Evolutionary conservation across 2,888 invertebrate species (phyloP).

Genomic region (Machimus rusticus): DNA sequence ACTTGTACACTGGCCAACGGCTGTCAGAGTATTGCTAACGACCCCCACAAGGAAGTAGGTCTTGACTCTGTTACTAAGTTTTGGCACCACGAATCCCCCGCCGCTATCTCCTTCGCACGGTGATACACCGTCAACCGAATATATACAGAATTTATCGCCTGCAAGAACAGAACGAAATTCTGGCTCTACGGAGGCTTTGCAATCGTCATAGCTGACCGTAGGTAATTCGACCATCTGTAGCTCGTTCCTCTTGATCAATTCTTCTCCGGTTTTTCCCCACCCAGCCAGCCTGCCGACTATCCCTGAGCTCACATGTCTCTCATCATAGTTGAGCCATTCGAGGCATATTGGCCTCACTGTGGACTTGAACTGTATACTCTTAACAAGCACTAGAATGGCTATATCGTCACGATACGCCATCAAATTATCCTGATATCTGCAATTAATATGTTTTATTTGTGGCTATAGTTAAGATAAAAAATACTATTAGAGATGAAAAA

Average conservation of each 20-base stretch:
- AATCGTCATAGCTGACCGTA: constrained; percentile 49
- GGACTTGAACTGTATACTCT: constrained; percentile 53
- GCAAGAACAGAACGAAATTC: constrained; percentile 49
- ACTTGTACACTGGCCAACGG: background rate
- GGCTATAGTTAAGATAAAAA: background rate
- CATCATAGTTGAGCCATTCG: constrained; percentile 49
- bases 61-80: background rate
- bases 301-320: constrained; percentile 28
- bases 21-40: constrained; percentile 50
- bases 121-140: constrained; percentile 47
- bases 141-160: constrained; percentile 58
- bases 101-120: constrained; percentile 55
- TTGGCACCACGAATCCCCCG: constrained; percentile 51
- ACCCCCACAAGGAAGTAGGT: constrained; percentile 53
- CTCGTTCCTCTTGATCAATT: constrained; percentile 39
- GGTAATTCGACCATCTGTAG: constrained; percentile 49
- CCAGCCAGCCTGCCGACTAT: constrained; percentile 49
- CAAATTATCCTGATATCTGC: constrained; percentile 48
- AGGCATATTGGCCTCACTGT: constrained; percentile 59
- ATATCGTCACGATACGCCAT: constrained; percentile 55
- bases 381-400: constrained; percentile 55
- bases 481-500: background rate
- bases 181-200: constrained; percentile 44
- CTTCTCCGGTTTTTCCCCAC: constrained; percentile 49
- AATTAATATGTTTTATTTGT: background rate